Evolutionary conservation across 2,888 invertebrate species (phyloP).

Genomic region (Hypomecis atomaria): DNA sequence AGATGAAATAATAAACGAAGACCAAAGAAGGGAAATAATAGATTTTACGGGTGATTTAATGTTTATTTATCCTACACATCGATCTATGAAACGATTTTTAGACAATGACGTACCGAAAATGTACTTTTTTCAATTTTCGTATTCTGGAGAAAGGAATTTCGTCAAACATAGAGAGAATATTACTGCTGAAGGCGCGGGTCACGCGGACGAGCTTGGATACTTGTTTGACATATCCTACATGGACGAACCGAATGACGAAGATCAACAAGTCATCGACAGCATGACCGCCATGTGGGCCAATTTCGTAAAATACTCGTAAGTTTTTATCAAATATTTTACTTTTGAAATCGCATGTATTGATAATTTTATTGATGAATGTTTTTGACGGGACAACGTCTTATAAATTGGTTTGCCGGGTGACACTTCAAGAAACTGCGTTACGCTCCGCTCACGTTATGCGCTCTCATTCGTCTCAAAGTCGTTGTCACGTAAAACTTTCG

Average conservation of each 20-base stretch:
- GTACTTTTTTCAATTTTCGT: constrained; percentile 54
- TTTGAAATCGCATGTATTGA: no score
- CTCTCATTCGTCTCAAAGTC: no score
- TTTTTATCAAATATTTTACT: constrained; percentile 3
- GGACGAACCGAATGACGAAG: constrained; percentile 41
- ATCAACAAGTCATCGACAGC: constrained; percentile 50
- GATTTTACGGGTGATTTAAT: constrained; percentile 51
- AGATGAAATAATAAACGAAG: constrained; percentile 40
- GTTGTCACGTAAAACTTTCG: no score
- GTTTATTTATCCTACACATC: constrained; percentile 49
- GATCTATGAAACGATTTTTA: constrained; percentile 47
- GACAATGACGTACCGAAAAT: constrained; percentile 43
- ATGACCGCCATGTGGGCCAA: constrained; percentile 54
- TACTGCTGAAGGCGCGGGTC: constrained; percentile 47
- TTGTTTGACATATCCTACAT: constrained; percentile 48
- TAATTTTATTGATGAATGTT: no score
- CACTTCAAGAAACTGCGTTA: no score
- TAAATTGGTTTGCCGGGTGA: no score
- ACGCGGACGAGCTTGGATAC: constrained; percentile 58
- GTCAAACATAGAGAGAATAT: constrained; percentile 43
- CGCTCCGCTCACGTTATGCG: no score
- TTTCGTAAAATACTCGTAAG: constrained; percentile 55
- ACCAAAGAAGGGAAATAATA: constrained; percentile 31
- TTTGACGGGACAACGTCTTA: no score
- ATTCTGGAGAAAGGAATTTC: constrained; percentile 51